A percentile compares a stretch with the other conserved stretches of the same genome.
Evolutionary conservation across 2,888 invertebrate species (phyloP).

Genomic region (Acheta domesticus): DNA sequence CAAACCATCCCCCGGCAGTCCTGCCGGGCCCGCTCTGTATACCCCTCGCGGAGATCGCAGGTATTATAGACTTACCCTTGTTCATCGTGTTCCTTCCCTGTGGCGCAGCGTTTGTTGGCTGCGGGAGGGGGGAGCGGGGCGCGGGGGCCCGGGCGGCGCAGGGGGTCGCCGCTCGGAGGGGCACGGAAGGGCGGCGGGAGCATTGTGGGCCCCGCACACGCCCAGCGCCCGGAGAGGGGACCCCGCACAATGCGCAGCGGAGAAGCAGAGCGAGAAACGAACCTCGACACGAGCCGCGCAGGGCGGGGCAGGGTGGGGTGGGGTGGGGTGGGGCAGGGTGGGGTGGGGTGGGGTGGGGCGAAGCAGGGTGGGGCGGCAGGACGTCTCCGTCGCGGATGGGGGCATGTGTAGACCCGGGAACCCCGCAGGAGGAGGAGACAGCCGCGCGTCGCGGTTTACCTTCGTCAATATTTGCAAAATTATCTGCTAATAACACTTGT

Average conservation of each 20-base stretch:
- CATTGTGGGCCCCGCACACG: constrained; percentile 3
- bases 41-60: constrained; percentile 1
- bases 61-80: constrained; percentile 18
- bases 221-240: not conserved
- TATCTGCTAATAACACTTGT: too few species aligned
- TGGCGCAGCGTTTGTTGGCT: not conserved
- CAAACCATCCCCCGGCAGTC: too few species aligned
- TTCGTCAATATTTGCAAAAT: too few species aligned
- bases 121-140: not conserved
- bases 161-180: not conserved
- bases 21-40: not conserved
- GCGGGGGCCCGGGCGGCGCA: not conserved
- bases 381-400: not conserved
- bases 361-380: not conserved
- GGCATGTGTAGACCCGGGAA: not conserved
- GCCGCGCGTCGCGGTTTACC: too few species aligned
- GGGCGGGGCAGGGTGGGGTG: not conserved
- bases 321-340: not conserved
- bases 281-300: not conserved
- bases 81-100: not conserved
- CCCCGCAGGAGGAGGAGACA: too few species aligned
- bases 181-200: not conserved
- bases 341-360: not conserved
- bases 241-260: not conserved
- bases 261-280: constrained; percentile 18